Base-by-base conservation (phyloP, 2,888 invertebrate species). In the Tanaodytes sp. region DNA sequence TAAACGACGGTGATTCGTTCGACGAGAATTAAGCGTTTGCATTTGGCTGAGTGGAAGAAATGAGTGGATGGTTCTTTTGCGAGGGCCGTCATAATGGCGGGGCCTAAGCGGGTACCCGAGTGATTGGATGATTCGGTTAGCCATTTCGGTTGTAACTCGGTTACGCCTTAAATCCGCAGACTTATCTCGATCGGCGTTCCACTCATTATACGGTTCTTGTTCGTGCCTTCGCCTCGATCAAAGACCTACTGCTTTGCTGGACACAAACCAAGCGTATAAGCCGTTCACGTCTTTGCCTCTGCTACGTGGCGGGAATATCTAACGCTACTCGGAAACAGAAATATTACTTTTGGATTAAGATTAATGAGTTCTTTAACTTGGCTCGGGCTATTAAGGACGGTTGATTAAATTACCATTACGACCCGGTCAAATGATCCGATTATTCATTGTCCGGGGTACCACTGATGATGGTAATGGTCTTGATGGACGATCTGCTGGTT, bases 121-220 rank as follows among this genome's bases (percentile, higher is more conserved):
- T 77, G 80, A 80, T 79, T 78, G 80, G 80, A 76, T 80, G 79
- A 81, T 81, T 80, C 76, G 77, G 77, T 82, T 81, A 82, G 77
- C 76, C 73, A 76, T 75, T 77, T 77, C 78, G 76, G 70, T 70
- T 77, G 75, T 79, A 82, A 82, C 80, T 82, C 78, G 73, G 80
- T 82, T 83, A 80, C 73, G 75, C 76, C 69, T 72, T 76, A 77
- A 81, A 82, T 79, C 79, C 78, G 78, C 78, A 77, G 77, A 77
- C 78, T 78, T 77, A 80, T 76, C 72, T 75, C 67, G 69, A 61
- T 69, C 73, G 49, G 33, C 15, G 30, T 30, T 68, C 42, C 36
- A 40, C 59, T 64, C 61, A 54, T 66, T 69, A 57, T 23, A 59
- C 40, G 33, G 52, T 36, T 48, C 62, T 55, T 55, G 61, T 65